Base-by-base conservation (phyloP, 2,113 vertebrate species). In the Felis chaus region DNA sequence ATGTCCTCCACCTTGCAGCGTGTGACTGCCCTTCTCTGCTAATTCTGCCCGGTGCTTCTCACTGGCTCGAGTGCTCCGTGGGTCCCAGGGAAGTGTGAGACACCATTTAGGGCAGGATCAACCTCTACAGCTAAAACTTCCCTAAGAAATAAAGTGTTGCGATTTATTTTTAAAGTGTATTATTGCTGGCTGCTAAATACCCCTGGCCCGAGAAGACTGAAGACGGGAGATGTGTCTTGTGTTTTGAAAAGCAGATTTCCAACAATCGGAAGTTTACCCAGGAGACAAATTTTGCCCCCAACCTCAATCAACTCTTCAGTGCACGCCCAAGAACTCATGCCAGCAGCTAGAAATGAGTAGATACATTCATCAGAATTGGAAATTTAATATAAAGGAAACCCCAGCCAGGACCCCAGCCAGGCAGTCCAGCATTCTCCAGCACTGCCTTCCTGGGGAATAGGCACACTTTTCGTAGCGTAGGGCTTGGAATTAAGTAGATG, bases 41-140 rank as follows among this genome's bases (percentile, higher is more conserved):
- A 19, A 55, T 19, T 19, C 33, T n/a, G 19, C 19, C 48, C 55
- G 5, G 4, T 36, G 3, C 48, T n/a, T 2, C 50, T 80, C 9
- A 55, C 23, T 53, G 31, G n/a, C 18, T n/a, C 0, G 0, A n/a
- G n/a, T 23, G 78, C 5, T 36, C 50, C 8, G 5, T 1, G 36
- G 36, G 36, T 4, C 7, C 18, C 36, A 36, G 18, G 36, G 39
- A 73, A 39, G 69, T 23, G 36, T 19, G 8, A 23, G 69, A 36
- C 36, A n/a, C 33, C 31, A 39, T 73, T 73, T 73, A 39, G 18
- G 69, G n/a, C 36, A 36, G 19, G 50, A 81, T 78, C 19, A 50
- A 18, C 29, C 74, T 19, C 7, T 3, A 78, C 15, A 50, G 29
- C 45, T 78, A 78, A 33, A 78, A 78, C 74, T 50, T 19, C 74